Conservation (phyloP, 2,113 vertebrate genomes). For the Martes martes region DNA sequence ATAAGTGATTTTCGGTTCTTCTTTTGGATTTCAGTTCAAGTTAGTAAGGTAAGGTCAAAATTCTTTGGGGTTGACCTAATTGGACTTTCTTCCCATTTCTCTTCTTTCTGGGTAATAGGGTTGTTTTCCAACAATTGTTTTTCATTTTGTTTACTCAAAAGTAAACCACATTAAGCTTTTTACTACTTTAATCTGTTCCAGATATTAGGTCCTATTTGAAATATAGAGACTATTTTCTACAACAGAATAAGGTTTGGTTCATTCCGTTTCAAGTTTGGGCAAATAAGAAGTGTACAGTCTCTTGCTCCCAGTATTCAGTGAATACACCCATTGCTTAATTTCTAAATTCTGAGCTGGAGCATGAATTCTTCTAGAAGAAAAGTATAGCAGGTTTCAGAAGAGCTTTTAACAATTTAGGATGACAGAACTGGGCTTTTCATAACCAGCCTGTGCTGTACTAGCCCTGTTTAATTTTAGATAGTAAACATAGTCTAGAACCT, state of each 20-base stretch:
- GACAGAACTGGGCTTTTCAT: neutral
- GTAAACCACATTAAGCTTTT: slow-evolving; percentile 33
- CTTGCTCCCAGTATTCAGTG: neutral
- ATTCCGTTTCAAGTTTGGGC: neutral
- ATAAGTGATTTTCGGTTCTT: neutral
- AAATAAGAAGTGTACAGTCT: neutral
- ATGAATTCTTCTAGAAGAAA: neutral
- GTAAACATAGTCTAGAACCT: neutral
- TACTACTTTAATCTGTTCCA: slow-evolving; percentile 30
- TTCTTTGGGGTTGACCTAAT: slow-evolving; percentile 1
- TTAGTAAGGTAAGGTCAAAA: neutral
- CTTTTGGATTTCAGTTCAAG: neutral
- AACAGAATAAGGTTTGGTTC: neutral
- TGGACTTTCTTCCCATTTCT: neutral
- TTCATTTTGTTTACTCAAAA: slow-evolving; percentile 10
- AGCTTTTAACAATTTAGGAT: neutral
- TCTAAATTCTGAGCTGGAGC: neutral
- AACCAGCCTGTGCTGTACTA: neutral
- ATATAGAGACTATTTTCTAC: slow-evolving; percentile 7
- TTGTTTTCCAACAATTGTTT: slow-evolving; percentile 27
- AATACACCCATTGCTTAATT: neutral
- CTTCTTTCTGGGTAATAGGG: neutral
- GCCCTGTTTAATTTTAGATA: neutral
- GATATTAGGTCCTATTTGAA: slow-evolving; percentile 7
- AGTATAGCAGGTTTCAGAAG: neutral